Evolutionary conservation across 2,113 vertebrate species (phyloP).

Genomic region (Himantopus leucocephalus): DNA sequence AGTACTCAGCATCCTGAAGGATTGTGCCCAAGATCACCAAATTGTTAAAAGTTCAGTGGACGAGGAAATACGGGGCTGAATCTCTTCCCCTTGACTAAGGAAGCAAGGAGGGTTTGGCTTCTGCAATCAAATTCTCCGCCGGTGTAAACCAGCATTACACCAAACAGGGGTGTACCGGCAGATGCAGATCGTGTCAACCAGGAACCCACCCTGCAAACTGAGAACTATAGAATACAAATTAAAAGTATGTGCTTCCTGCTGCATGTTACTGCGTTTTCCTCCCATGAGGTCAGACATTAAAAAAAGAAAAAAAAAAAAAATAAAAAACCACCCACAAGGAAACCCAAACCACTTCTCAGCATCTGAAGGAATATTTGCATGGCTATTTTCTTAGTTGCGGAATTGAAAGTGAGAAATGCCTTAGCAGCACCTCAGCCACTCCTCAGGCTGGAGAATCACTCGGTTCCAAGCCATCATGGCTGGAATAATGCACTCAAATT

Average conservation of each 20-base stretch:
- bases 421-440: background rate
- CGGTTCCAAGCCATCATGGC: background rate
- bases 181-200: background rate
- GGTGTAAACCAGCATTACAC: background rate
- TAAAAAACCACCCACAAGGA: too few relatives aligned
- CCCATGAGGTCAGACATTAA: background rate
- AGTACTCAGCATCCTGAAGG: background rate
- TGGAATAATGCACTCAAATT: background rate
- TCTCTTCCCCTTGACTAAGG: background rate
- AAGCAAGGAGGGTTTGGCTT: background rate
- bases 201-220: background rate
- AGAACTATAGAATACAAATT: background rate
- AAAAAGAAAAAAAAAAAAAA: background rate
- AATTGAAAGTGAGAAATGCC: background rate
- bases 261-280: background rate
- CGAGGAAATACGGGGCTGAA: background rate
- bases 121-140: background rate
- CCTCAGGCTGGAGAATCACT: background rate
- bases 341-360: background rate
- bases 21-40: background rate
- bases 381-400: background rate
- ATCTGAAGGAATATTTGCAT: background rate
- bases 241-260: background rate
- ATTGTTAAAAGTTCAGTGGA: background rate
- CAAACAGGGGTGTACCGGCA: fast-evolving